phyloP scores from a whole-genome alignment of 2,113 vertebrate species.

The Hippoglossus stenolepis region DNA sequence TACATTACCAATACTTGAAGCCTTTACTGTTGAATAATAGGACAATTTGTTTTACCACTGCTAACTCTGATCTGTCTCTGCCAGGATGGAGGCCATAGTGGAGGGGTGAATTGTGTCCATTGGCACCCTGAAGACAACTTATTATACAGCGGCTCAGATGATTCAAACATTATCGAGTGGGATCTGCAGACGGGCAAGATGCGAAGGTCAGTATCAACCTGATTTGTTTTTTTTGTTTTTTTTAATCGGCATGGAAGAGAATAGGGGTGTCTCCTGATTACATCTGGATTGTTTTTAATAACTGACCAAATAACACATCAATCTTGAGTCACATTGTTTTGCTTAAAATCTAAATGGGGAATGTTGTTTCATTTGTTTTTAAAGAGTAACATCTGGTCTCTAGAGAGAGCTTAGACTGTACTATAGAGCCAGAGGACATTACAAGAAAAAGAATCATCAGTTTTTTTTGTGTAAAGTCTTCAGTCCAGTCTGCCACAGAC shows the following conservation, averaged over 20 bases:
- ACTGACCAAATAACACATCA: no score
- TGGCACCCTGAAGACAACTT: slow-evolving; percentile 91
- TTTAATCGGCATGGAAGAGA: background rate
- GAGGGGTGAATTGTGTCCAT: slow-evolving; percentile 90
- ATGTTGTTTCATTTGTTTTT: no score
- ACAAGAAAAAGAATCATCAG: no score
- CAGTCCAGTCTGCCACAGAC: background rate
- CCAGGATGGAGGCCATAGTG: slow-evolving; percentile 91
- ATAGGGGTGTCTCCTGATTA: background rate
- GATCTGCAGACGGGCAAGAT: slow-evolving; percentile 91
- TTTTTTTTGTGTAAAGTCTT: no score
- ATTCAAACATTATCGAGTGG: slow-evolving; percentile 95
- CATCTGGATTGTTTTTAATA: no score
- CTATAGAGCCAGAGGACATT: no score
- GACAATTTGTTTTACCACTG: background rate
- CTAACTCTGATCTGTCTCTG: slow-evolving; percentile 2
- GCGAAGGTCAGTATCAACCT: slow-evolving; percentile 84
- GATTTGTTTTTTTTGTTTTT: background rate
- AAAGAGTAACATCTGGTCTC: no score
- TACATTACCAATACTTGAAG: background rate
- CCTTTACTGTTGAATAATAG: background rate
- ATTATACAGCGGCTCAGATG: slow-evolving; percentile 96
- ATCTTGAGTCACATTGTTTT: background rate
- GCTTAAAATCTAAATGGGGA: no score
- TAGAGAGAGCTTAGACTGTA: no score